These are phyloP conservation scores for Thymallus thymallus DNA, from an alignment of 2,113 vertebrate genomes.

Conservation along the genomic window DNA sequence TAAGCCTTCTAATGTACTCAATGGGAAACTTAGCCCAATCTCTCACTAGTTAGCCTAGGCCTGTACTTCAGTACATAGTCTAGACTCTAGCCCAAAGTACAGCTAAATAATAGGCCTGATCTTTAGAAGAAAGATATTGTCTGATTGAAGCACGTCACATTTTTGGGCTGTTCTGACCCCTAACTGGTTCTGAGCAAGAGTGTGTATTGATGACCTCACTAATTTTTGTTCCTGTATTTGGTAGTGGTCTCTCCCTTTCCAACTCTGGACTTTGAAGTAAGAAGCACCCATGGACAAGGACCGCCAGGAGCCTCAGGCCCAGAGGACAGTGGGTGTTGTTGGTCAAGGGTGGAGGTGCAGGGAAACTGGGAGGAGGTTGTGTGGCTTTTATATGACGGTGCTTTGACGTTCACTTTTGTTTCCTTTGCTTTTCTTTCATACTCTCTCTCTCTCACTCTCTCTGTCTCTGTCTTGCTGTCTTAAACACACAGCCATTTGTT, in stretches of 20 bases:
- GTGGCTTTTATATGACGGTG: not conserved
- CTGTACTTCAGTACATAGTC: too few relatives aligned
- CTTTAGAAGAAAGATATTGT: too few relatives aligned
- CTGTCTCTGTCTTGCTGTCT: not conserved
- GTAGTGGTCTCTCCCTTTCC: not conserved
- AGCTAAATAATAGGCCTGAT: too few relatives aligned
- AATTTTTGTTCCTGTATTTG: not conserved
- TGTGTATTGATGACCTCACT: not conserved
- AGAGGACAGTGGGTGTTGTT: conserved; percentile 13
- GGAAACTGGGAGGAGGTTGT: not conserved
- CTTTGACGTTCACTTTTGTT: conserved; percentile 12
- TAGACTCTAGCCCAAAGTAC: too few relatives aligned
- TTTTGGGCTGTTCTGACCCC: too few relatives aligned
- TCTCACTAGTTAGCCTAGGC: too few relatives aligned
- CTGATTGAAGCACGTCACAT: too few relatives aligned
- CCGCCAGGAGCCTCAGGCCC: not conserved
- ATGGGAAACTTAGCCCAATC: too few relatives aligned
- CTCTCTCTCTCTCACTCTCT: not conserved
- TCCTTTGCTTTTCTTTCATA: not conserved
- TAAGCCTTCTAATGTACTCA: too few relatives aligned
- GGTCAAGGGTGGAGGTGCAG: not conserved
- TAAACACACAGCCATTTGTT: too few relatives aligned
- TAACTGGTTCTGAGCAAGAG: not conserved
- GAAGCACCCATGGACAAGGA: conserved; percentile 5
- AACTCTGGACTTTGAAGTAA: too few relatives aligned